These are phyloP conservation scores for Ooceraea biroi DNA, from an alignment of 1,140 invertebrate species.

Conservation along the genomic window DNA sequence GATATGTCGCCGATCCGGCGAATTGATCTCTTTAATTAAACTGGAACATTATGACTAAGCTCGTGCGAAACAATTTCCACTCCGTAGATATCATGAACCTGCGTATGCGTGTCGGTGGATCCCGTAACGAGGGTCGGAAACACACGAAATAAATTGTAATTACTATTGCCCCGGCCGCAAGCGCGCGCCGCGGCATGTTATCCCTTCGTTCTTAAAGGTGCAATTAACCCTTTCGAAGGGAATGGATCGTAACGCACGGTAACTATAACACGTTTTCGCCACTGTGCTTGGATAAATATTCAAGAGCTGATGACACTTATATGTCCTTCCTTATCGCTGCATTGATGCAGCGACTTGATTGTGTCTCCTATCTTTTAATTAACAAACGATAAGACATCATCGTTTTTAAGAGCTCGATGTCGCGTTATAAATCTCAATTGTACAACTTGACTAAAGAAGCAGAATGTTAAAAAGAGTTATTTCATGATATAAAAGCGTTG, in stretches of 20 bases:
- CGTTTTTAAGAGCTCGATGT: not conserved
- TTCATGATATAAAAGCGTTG: too few relatives aligned
- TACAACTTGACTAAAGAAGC: not conserved
- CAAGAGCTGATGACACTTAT: constrained; percentile 18
- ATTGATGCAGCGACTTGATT: constrained; percentile 34
- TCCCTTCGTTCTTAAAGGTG: constrained; percentile 40
- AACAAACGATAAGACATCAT: not conserved
- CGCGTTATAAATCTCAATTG: constrained; percentile 19
- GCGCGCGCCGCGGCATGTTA: constrained; percentile 36
- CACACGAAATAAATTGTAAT: constrained; percentile 56
- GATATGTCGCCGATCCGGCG: not conserved
- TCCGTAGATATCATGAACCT: not conserved
- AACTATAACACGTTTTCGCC: constrained; percentile 22
- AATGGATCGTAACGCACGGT: not conserved
- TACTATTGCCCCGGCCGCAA: constrained; percentile 43
- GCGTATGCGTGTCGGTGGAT: constrained; percentile 9
- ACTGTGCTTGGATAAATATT: constrained; percentile 39
- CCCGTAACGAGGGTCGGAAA: constrained; percentile 47
- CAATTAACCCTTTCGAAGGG: constrained; percentile 45
- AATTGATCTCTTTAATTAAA: constrained; percentile 46
- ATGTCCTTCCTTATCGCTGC: constrained; percentile 11
- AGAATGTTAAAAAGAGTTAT: not conserved
- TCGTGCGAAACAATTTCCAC: constrained; percentile 36
- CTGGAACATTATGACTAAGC: not conserved
- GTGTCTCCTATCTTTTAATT: constrained; percentile 39